Evolutionary conservation across 1,140 invertebrate species (phyloP), one percentile per base, ranked within the genome.

Genomic region (Pollicipes pollicipes): DNA sequence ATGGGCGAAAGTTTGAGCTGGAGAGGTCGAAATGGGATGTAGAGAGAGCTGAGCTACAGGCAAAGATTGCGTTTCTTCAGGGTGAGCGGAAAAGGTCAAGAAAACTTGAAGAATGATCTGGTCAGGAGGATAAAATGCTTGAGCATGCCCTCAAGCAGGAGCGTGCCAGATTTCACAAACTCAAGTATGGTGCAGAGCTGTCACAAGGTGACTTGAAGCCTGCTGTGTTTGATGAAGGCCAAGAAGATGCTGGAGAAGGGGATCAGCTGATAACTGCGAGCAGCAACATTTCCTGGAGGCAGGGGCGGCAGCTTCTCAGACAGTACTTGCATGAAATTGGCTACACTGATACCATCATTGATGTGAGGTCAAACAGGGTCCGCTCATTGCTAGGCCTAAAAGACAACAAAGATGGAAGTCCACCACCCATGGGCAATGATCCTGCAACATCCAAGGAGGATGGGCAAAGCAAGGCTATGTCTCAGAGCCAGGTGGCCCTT

Each of bases 21-120:
- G 96, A 98, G 82, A 87, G 95, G 81, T 93, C 94, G 76, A 94
- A 98, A 82, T 99, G 97, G 96, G 95, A 98, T 85, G 91, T 98
- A 76, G 97, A 99, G 85, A 88, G 91, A 82, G 95, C 96, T 30
- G 97, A 99, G 96, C 88, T 98, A 79, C 92, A 97, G 94, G 95
- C 97, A 66, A 86, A 93, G 80, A 98, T 99, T 81, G 94, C 95
- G 73, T 98, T 99, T 84, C 84, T 99, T 73, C 91, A 99, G 83
- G 97, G 97, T 24, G 97, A 99, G 84, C 85, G 96, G 75, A 98
- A 98, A 98, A 83, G 96, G 96, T 66, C 94, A 99, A 82, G 97
- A 99, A 83, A 98, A 98, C 84, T 84, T 99, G 75, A 99, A 99
- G 83, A 95, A 96, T 83, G 97, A 99, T 83, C 83, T 99, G 72